Evolutionary conservation across 35 echinoderm and acorn worm genomes (phyloP).

Genomic region (Patiria miniata): DNA sequence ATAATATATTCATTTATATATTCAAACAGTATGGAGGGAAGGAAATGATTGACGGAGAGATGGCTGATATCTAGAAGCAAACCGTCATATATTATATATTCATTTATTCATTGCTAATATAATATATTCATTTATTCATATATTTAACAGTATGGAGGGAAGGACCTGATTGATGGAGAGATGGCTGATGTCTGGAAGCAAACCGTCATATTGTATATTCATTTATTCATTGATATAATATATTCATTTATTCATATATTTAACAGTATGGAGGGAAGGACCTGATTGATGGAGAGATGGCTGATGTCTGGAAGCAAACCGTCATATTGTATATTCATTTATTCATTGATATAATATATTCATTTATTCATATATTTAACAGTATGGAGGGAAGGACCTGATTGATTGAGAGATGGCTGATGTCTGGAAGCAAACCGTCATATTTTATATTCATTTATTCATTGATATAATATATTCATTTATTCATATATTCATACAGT

Average conservation of each 20-base stretch:
- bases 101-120: background rate
- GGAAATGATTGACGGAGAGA: background rate
- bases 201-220: background rate
- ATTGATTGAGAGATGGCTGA: no score
- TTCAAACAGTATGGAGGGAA: background rate
- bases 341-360: background rate
- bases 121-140: no score
- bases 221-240: no score
- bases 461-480: background rate
- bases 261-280: no score
- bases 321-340: background rate
- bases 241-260: no score
- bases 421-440: slow-evolving; percentile 6
- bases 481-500: background rate
- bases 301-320: slow-evolving; percentile 15
- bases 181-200: slow-evolving; percentile 11
- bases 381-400: no score
- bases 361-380: no score
- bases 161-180: background rate
- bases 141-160: slow-evolving; percentile 2
- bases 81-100: background rate
- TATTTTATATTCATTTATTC: background rate
- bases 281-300: no score
- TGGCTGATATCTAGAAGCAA: background rate
- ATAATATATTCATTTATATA: background rate